These are phyloP conservation scores for Lasioglossum lativentre DNA, from an alignment of 2,888 invertebrate genomes.

Conservation along the genomic window DNA sequence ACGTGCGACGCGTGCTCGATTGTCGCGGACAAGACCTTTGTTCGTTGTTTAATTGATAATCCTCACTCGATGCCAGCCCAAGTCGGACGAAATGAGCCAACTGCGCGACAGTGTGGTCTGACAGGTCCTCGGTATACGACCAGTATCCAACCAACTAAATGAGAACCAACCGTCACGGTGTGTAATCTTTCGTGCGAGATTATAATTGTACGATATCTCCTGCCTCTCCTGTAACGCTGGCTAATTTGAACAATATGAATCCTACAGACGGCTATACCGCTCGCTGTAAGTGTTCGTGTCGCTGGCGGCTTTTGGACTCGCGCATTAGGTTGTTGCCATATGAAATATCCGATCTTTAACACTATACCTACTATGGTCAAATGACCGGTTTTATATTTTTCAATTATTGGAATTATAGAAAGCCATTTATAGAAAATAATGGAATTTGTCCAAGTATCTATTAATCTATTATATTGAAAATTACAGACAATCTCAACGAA, in stretches of 20 bases:
- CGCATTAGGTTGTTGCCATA: not conserved
- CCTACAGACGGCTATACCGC: not conserved
- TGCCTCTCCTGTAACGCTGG: constrained; percentile 18
- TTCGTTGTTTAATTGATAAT: constrained; percentile 70
- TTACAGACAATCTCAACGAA: too few species aligned
- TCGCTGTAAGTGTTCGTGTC: not conserved
- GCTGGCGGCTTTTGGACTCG: not conserved
- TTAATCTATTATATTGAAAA: too few species aligned
- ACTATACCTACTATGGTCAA: too few species aligned
- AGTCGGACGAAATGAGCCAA: constrained; percentile 44
- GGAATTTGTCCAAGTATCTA: too few species aligned
- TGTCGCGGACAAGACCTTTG: constrained; percentile 67
- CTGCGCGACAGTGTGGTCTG: constrained; percentile 32
- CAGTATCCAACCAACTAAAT: constrained; percentile 56
- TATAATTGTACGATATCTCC: constrained; percentile 49
- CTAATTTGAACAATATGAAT: not conserved
- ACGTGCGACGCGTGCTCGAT: constrained; percentile 60
- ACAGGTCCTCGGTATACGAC: constrained; percentile 34
- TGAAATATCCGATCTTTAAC: not conserved
- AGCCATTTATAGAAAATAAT: too few species aligned
- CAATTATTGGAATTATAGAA: too few species aligned
- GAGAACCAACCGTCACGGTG: constrained; percentile 49
- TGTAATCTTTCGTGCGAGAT: constrained; percentile 49
- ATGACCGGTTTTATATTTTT: too few species aligned
- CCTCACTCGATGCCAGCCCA: constrained; percentile 59